phyloP scores from a whole-genome alignment of 1,140 invertebrate species.

The Bicyclus anynana region DNA sequence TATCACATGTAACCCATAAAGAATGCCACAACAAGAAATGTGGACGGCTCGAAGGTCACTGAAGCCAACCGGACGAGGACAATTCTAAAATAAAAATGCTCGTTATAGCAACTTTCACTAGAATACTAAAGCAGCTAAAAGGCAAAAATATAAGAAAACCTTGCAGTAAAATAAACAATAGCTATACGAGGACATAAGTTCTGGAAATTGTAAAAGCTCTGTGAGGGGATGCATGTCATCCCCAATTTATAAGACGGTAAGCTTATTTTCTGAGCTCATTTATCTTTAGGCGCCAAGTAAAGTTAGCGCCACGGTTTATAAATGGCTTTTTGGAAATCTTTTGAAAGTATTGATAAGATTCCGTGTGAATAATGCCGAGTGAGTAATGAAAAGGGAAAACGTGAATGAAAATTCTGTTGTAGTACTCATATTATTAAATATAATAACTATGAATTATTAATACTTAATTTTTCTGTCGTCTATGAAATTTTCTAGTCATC shows the following conservation, averaged over 20 bases:
- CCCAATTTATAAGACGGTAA: not conserved
- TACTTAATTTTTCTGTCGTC: no score
- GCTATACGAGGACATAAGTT: not conserved
- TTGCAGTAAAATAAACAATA: no score
- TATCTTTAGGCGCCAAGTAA: not conserved
- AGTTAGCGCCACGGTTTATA: not conserved
- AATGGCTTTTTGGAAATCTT: not conserved
- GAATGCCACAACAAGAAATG: no score
- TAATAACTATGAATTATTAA: no score
- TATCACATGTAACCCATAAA: no score
- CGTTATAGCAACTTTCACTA: no score
- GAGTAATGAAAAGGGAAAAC: not conserved
- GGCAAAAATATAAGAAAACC: no score
- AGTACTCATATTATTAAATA: not conserved
- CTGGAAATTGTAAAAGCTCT: not conserved
- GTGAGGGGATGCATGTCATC: not conserved
- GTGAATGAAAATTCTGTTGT: not conserved
- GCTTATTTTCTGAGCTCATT: conserved; percentile 2
- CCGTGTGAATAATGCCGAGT: not conserved
- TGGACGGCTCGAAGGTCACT: no score
- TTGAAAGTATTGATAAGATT: conserved; percentile 2
- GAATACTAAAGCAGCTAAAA: no score
- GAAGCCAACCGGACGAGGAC: no score
- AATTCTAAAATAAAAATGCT: no score
- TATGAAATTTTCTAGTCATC: no score